phyloP scores from a whole-genome alignment of 1,140 invertebrate species.

The Bombus impatiens region DNA sequence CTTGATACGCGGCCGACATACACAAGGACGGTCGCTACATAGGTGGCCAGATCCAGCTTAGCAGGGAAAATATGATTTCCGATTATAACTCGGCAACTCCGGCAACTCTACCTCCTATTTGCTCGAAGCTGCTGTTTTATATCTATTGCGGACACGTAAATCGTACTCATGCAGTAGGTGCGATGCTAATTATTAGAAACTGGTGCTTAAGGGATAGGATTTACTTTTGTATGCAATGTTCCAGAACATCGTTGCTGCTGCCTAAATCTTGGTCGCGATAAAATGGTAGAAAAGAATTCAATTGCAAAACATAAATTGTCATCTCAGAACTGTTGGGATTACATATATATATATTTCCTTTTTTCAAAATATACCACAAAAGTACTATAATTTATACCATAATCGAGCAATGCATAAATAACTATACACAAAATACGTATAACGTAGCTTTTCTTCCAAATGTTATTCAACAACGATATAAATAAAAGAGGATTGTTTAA shows the following conservation, averaged over 20 bases:
- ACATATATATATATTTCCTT: no score
- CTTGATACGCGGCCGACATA: constrained; percentile 72
- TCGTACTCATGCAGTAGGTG: constrained; percentile 67
- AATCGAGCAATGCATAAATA: no score
- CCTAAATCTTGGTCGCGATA: neutral
- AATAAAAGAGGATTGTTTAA: no score
- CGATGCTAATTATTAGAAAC: constrained; percentile 55
- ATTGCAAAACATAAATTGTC: neutral
- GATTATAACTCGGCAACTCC: constrained; percentile 73
- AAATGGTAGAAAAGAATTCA: no score
- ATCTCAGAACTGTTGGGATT: neutral
- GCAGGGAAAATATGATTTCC: constrained; percentile 75
- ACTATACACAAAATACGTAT: no score
- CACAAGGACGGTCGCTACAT: constrained; percentile 71
- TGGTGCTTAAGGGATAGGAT: constrained; percentile 55
- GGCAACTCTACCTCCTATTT: constrained; percentile 69
- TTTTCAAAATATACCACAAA: no score
- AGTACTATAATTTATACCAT: no score
- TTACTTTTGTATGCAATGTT: neutral
- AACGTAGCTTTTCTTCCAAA: no score
- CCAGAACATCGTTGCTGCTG: constrained; percentile 47
- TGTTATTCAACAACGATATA: no score
- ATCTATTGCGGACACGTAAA: constrained; percentile 68
- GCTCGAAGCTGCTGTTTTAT: constrained; percentile 69
- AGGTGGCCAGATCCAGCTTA: constrained; percentile 75